These are phyloP conservation scores for Silurus glanis DNA, from an alignment of 2,113 vertebrate genomes.

Conservation along the genomic window DNA sequence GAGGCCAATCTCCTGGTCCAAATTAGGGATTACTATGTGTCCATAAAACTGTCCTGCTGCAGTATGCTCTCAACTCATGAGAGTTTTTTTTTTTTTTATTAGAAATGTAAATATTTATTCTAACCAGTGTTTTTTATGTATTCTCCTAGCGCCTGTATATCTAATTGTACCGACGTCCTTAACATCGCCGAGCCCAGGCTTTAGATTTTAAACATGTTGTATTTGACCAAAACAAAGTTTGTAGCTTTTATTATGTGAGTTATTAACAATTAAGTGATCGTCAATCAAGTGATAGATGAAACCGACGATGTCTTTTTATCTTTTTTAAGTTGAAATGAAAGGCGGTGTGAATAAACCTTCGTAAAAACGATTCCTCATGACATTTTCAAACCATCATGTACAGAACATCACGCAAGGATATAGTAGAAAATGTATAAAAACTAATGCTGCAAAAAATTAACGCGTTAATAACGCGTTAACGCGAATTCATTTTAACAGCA, in stretches of 20 bases:
- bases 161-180: constrained; percentile 35
- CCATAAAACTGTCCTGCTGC: neutral
- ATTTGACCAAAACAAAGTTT: constrained; percentile 44
- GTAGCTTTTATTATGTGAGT: constrained; percentile 33
- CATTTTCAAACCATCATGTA: no score
- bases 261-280: constrained; percentile 15
- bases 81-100: neutral
- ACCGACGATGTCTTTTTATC: no score
- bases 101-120: constrained; percentile 33
- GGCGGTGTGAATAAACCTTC: no score
- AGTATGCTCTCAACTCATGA: neutral
- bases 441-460: no score
- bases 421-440: no score
- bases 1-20: neutral
- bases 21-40: constrained; percentile 22
- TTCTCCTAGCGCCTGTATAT: neutral
- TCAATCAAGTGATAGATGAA: no score
- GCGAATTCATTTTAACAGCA: no score
- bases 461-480: no score
- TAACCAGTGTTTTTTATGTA: neutral
- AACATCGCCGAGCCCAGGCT: constrained; percentile 35
- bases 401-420: no score
- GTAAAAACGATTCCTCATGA: no score
- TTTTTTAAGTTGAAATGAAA: no score
- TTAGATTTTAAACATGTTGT: constrained; percentile 39